A percentile compares a stretch with the other conserved stretches of the same genome.
Evolutionary conservation across 2,797 vertebrate species (phyloP).

Genomic region (Carapus acus): DNA sequence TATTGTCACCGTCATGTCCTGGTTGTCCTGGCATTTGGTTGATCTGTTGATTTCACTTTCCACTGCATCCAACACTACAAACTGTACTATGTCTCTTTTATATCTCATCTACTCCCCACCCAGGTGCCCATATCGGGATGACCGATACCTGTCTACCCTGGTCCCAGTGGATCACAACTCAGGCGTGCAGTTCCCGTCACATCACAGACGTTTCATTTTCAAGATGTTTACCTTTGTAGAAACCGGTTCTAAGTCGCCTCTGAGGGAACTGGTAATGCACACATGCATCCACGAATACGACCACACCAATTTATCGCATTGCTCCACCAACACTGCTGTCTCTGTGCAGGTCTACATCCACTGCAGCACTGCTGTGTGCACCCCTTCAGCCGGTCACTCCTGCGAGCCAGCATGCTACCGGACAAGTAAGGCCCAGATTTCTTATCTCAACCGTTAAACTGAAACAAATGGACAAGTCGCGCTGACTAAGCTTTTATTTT

Average conservation of each 20-base stretch:
- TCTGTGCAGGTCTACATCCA: constrained; percentile 63
- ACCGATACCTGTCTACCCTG: constrained; percentile 53
- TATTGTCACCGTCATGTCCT: neutral
- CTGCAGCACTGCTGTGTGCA: constrained; percentile 65
- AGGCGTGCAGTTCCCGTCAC: constrained; percentile 42
- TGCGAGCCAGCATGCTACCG: constrained; percentile 47
- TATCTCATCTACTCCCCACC: neutral
- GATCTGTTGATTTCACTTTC: no score
- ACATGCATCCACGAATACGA: neutral
- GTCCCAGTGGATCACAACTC: constrained; percentile 40
- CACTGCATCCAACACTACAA: no score
- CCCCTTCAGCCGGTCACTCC: constrained; percentile 1
- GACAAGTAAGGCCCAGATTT: constrained; percentile 44
- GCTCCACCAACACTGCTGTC: constrained; percentile 11
- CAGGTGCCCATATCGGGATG: constrained; percentile 62
- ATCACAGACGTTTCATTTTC: constrained; percentile 60
- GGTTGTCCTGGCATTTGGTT: no score
- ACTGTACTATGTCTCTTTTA: neutral
- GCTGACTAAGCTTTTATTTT: constrained; percentile 23
- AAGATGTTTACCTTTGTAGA: constrained; percentile 70
- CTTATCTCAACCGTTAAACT: constrained; percentile 1
- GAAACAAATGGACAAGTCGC: neutral
- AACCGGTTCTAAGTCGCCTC: neutral
- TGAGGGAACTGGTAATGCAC: constrained; percentile 29
- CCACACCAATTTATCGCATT: neutral